Conservation (phyloP, 2,113 vertebrate genomes). For the Emydocephalus ijimae region DNA sequence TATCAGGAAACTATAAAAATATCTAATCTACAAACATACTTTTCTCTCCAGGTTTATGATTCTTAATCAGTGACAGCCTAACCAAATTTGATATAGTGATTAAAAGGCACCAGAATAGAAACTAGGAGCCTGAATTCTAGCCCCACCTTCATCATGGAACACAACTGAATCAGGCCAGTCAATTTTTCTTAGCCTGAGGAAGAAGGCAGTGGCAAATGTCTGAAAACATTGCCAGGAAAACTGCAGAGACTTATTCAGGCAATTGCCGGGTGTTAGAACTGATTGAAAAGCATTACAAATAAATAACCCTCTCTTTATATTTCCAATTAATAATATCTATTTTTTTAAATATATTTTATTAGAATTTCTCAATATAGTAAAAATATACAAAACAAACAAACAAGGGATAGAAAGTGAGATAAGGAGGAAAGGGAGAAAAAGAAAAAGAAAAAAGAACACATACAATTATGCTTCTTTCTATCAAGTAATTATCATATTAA, state of each 20-base stretch:
- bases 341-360: not conserved
- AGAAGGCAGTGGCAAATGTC: not conserved
- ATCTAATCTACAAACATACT: not conserved
- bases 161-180: not conserved
- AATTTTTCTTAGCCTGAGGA: not conserved
- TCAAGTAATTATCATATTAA: not conserved
- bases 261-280: not conserved
- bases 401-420: not conserved
- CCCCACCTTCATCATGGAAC: not conserved
- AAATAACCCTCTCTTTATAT: not conserved
- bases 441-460: not conserved
- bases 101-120: not conserved
- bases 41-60: not conserved
- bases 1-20: not conserved
- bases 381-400: not conserved
- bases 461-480: not conserved
- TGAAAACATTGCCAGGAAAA: not conserved
- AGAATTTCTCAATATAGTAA: not conserved
- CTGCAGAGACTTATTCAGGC: not conserved
- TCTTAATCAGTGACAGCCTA: not conserved
- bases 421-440: not conserved
- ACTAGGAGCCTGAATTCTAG: not conserved
- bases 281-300: not conserved
- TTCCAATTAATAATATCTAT: not conserved
- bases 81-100: not conserved